These are phyloP conservation scores for Drosophila buzzatii DNA, from an alignment of 2,888 invertebrate species.

Conservation along the genomic window DNA sequence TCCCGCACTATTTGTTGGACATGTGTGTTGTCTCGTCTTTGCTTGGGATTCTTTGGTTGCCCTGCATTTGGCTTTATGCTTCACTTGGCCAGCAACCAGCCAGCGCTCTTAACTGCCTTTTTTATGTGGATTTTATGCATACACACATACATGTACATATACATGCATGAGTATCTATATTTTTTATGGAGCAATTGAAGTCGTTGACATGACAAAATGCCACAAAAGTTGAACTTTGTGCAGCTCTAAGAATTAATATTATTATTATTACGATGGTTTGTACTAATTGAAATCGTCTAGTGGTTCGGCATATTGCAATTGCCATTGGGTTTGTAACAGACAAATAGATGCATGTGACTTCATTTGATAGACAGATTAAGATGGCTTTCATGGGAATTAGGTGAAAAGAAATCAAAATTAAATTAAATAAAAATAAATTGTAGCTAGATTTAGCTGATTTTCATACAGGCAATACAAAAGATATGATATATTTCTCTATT, in stretches of 20 bases:
- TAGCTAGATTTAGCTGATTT: no score
- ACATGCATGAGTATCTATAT: background rate
- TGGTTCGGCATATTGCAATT: constrained; percentile 3
- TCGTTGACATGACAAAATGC: constrained; percentile 62
- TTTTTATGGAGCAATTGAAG: constrained; percentile 45
- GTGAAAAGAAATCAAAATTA: no score
- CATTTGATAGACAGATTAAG: background rate
- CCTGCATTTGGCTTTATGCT: constrained; percentile 62
- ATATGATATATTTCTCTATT: no score
- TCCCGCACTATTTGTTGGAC: background rate
- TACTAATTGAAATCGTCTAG: background rate
- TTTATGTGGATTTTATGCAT: constrained; percentile 1
- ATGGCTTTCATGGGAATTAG: background rate
- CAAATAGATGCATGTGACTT: background rate
- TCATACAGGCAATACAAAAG: no score
- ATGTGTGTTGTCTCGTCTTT: constrained; percentile 42
- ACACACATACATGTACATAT: background rate
- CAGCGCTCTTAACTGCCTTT: constrained; percentile 28
- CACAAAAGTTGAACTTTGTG: constrained; percentile 45
- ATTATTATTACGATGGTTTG: background rate
- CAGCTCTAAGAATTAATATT: background rate
- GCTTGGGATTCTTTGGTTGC: constrained; percentile 51
- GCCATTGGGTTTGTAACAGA: background rate
- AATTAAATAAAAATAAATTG: no score
- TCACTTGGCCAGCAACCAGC: constrained; percentile 50